Evolutionary conservation across 2,888 invertebrate species (phyloP), one percentile per base, ranked within the genome.

Genomic region (Cremastobaeus sp.): DNA sequence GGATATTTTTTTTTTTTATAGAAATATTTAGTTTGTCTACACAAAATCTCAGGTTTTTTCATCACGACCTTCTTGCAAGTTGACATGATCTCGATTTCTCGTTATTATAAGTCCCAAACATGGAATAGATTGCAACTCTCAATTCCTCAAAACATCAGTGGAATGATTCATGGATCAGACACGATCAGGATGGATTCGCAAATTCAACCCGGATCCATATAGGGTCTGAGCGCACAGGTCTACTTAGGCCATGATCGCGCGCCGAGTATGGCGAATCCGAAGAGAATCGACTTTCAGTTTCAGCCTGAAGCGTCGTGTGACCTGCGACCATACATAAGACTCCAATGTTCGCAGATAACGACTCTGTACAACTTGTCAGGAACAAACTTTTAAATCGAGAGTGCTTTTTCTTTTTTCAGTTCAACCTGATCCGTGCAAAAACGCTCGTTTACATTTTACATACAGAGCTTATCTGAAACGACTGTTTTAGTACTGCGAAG

Each of bases 241-340:
- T 41, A 70, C 62, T 62, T 76, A 77, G 57, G 75, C 78, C 73
- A 76, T 54, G 74, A 78, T 74, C 77, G 68, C 70, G 76, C 77
- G 76, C 78, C 81, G 78, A 80, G 78, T 81, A 81, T 78, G 81
- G 84, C 79, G 77, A 83, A 83, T 83, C 79, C 79, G 72, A 77
- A 78, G 82, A 54, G 55, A 84, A 80, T 83, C 81, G 80, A 84
- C 85, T 85, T 84, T 85, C 84, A 80, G 81, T 85, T 85, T 85
- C 83, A 80, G 77, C 76, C 76, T 69, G 77, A 68, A 62, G 74
- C 69, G 57, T 69, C 70, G 68, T 78, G 69, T 66, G 73, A 57
- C 55, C 68, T 39, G 72, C 69, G 66, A 41, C 52, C 57, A 72
- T 59, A 65, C 30, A 60, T 37, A 55, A 65, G 60, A 48, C 39